These are phyloP conservation scores for Stylophora pistillata DNA, from an alignment of 64 coral and sea anemone genomes.

Conservation along the genomic window DNA sequence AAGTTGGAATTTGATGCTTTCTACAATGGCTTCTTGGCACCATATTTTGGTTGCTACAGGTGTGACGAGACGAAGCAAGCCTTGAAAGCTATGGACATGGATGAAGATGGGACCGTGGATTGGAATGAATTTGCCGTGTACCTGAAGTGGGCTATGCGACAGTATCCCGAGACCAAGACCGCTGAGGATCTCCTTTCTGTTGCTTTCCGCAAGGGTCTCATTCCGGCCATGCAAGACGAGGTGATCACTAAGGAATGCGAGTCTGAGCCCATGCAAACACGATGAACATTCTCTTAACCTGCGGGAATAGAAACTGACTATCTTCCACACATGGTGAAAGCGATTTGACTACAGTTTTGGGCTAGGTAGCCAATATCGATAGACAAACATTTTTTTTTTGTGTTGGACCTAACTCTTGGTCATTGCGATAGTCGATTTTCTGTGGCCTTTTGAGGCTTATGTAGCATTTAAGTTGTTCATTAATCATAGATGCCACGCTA, in stretches of 20 bases:
- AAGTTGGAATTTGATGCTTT: constrained; percentile 61
- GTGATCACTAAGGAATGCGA: constrained; percentile 4
- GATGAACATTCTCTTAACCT: too few species aligned
- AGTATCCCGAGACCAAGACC: constrained; percentile 48
- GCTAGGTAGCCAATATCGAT: too few species aligned
- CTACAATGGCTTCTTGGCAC: constrained; percentile 63
- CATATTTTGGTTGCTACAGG: constrained; percentile 67
- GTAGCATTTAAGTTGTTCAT: too few species aligned
- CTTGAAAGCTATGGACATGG: constrained; percentile 73
- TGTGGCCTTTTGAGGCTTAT: too few species aligned
- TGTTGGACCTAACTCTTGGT: too few species aligned
- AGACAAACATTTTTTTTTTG: too few species aligned
- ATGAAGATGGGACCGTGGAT: constrained; percentile 65
- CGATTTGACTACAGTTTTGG: too few species aligned
- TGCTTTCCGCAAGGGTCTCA: constrained; percentile 72
- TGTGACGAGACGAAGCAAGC: constrained; percentile 65
- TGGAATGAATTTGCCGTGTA: constrained; percentile 76
- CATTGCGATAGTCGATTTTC: too few species aligned
- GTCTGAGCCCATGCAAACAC: too few species aligned
- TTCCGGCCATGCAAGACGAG: constrained; percentile 80
- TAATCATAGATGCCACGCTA: too few species aligned
- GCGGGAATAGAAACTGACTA: too few species aligned
- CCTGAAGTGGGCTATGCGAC: constrained; percentile 57
- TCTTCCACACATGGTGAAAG: too few species aligned
- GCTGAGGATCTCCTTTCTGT: constrained; percentile 41